These are phyloP conservation scores for Pygoscelis antarcticus DNA, from an alignment of 2,113 vertebrate genomes.

Conservation along the genomic window DNA sequence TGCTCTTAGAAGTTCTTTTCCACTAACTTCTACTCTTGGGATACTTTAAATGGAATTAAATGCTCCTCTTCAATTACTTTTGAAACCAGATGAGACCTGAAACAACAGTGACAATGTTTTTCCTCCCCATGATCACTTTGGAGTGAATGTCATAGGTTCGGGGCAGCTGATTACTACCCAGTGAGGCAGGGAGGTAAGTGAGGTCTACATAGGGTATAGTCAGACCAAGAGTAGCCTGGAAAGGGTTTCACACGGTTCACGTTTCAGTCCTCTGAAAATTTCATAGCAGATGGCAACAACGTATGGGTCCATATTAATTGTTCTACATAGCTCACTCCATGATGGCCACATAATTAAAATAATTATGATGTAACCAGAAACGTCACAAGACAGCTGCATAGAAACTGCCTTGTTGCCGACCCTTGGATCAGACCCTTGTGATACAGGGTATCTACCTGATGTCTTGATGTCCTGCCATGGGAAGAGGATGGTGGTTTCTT, in stretches of 20 bases:
- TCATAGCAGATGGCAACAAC: not conserved
- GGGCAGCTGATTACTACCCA: not conserved
- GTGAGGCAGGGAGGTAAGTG: not conserved
- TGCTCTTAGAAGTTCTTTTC: constrained; percentile 38
- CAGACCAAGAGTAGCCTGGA: not conserved
- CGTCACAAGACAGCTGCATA: not conserved
- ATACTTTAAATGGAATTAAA: constrained; percentile 38
- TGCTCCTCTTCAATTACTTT: constrained; percentile 30
- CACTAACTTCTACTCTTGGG: constrained; percentile 35
- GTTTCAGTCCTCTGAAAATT: not conserved
- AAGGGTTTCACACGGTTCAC: not conserved
- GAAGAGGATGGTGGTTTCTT: not conserved
- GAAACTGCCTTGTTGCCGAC: not conserved
- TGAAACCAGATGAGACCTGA: constrained; percentile 1
- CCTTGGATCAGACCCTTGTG: not conserved
- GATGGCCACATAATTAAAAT: not conserved
- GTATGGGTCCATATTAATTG: not conserved
- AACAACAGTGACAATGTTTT: not conserved
- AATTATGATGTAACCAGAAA: not conserved
- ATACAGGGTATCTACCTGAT: not conserved
- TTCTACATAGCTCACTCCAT: not conserved
- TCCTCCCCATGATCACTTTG: not conserved
- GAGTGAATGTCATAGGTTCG: not conserved
- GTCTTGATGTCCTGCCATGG: not conserved
- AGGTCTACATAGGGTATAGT: not conserved